These are phyloP conservation scores for Heliocidaris tuberculata DNA, from an alignment of 35 echinoderm and acorn worm species.

Conservation along the genomic window DNA sequence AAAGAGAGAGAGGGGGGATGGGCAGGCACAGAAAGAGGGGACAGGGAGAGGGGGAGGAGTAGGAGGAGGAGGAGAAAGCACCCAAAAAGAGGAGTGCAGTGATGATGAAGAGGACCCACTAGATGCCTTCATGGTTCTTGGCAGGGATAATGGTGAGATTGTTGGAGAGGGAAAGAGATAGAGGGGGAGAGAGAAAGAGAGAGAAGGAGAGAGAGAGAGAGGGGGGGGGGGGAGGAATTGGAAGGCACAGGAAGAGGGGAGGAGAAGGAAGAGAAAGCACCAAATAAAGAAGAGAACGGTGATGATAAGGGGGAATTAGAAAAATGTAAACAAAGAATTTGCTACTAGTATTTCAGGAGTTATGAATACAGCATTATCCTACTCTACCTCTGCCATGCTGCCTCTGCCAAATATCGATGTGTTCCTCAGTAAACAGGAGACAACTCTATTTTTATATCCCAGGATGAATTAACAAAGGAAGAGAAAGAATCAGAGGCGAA, in stretches of 20 bases:
- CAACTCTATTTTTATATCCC: background rate
- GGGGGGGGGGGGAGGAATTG: too few relatives aligned
- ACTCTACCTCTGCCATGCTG: too few relatives aligned
- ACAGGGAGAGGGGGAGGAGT: background rate
- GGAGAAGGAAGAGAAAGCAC: too few relatives aligned
- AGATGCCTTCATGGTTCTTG: conserved; percentile 84
- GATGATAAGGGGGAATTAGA: too few relatives aligned
- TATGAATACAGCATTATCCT: too few relatives aligned
- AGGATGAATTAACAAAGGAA: conserved; percentile 53
- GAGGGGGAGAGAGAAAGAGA: conserved; percentile 33
- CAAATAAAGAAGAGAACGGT: too few relatives aligned
- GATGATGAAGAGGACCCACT: conserved; percentile 77
- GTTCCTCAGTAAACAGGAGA: too few relatives aligned
- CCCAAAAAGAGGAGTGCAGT: conserved; percentile 55
- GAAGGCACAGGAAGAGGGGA: too few relatives aligned
- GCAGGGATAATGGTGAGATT: conserved; percentile 69
- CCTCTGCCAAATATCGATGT: too few relatives aligned
- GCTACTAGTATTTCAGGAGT: too few relatives aligned
- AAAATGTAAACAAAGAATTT: too few relatives aligned
- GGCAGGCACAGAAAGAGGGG: conserved; percentile 58
- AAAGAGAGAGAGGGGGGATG: conserved; percentile 57
- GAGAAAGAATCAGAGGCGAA: conserved; percentile 45
- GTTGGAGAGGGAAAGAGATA: conserved; percentile 5
- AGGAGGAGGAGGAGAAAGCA: background rate
- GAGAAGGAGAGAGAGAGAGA: too few relatives aligned